Conservation (phyloP, 2,113 vertebrate species). For the Sinocyclocheilus rhinocerous region DNA sequence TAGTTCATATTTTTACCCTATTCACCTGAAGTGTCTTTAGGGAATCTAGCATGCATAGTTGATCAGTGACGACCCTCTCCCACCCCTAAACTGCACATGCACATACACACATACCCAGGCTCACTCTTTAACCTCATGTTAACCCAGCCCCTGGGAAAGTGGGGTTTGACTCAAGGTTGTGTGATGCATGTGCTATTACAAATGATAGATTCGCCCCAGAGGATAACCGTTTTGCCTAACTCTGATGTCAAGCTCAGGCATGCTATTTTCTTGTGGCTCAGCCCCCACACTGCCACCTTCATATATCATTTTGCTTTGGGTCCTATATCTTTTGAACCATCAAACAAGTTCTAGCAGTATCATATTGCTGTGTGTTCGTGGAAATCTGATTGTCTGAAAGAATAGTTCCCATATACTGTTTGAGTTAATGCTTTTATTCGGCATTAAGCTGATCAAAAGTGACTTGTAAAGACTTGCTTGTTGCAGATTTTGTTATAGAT, state of each 20-base stretch:
- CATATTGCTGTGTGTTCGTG: not conserved
- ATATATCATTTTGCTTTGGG: not conserved
- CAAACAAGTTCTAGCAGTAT: not conserved
- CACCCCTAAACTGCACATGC: not conserved
- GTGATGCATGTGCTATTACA: too few relatives aligned
- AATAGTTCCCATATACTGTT: not conserved
- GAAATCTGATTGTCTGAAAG: not conserved
- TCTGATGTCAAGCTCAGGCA: constrained; percentile 6
- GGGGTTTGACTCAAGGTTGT: not conserved
- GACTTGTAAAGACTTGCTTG: not conserved
- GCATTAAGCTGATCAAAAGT: not conserved
- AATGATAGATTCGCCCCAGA: constrained; percentile 6
- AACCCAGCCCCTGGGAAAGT: constrained; percentile 16
- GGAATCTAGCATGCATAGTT: not conserved
- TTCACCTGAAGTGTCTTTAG: too few relatives aligned
- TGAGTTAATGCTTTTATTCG: not conserved
- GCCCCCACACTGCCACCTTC: not conserved
- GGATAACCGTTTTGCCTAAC: constrained; percentile 7
- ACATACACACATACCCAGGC: not conserved
- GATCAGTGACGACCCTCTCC: too few relatives aligned
- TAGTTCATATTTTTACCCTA: too few relatives aligned
- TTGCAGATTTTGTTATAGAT: too few relatives aligned
- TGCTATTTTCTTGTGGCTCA: constrained; percentile 16
- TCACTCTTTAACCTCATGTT: not conserved
- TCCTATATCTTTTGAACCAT: not conserved